Evolutionary conservation across 2,797 vertebrate species (phyloP).

Genomic region (Mormyrops boulengeri): DNA sequence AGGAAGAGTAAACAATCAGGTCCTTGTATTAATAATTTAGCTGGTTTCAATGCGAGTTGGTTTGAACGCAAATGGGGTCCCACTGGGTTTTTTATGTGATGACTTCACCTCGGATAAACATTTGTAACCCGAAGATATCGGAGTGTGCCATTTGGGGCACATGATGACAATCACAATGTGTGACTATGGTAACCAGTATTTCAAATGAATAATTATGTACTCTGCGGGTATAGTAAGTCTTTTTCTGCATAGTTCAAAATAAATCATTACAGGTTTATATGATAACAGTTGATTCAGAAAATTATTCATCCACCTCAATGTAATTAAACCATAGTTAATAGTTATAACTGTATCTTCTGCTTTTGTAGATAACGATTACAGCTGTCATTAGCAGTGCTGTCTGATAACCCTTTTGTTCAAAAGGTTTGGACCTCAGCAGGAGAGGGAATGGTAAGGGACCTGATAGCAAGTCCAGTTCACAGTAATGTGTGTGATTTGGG

Average conservation of each 20-base stretch:
- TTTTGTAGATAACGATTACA: neutral
- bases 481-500: neutral
- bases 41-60: neutral
- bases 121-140: conserved; percentile 8
- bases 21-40: conserved; percentile 17
- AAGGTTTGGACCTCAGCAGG: neutral
- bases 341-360: neutral
- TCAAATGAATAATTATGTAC: neutral
- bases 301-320: neutral
- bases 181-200: neutral
- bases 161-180: neutral
- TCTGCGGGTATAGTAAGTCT: neutral
- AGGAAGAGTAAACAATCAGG: neutral
- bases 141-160: neutral
- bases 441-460: neutral
- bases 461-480: neutral
- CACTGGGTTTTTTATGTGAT: neutral
- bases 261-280: neutral
- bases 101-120: neutral
- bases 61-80: neutral
- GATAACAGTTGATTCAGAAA: neutral
- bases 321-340: neutral
- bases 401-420: neutral
- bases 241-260: neutral
- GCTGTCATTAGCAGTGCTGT: neutral